phyloP scores from a whole-genome alignment of 2,888 invertebrate genomes.

The Gasteruption jaculator region DNA sequence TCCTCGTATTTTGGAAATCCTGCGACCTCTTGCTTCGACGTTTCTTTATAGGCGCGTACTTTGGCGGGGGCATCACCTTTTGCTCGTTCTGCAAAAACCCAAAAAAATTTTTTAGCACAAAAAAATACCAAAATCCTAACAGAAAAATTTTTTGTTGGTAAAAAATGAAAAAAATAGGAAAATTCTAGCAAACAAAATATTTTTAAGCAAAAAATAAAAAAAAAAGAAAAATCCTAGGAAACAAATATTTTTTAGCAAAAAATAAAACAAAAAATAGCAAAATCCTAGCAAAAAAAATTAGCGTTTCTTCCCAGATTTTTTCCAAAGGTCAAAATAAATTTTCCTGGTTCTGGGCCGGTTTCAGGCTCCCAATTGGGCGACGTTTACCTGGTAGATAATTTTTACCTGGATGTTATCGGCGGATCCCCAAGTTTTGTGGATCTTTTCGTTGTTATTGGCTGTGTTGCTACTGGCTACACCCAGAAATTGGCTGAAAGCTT shows the following conservation, averaged over 20 bases:
- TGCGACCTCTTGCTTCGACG: slow-evolving; percentile 62
- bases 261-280: too few relatives aligned
- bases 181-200: background rate
- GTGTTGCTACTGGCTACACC: slow-evolving; percentile 64
- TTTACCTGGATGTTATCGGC: slow-evolving; percentile 76
- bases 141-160: too few relatives aligned
- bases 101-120: too few relatives aligned
- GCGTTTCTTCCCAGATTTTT: too few relatives aligned
- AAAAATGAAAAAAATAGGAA: too few relatives aligned
- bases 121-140: too few relatives aligned
- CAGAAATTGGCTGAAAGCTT: slow-evolving; percentile 86
- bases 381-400: background rate
- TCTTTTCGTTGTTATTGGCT: slow-evolving; percentile 60
- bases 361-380: too few relatives aligned
- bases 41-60: slow-evolving; percentile 64
- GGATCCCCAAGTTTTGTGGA: slow-evolving; percentile 86
- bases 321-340: too few relatives aligned
- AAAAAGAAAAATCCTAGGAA: background rate
- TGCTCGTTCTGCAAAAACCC: slow-evolving; percentile 42
- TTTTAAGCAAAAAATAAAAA: too few relatives aligned
- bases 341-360: too few relatives aligned
- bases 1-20: slow-evolving; percentile 49
- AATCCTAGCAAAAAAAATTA: too few relatives aligned
- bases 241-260: too few relatives aligned
- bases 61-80: slow-evolving; percentile 72